Percentiles rank a stretch among this genome's conserved stretches.
Evolutionary conservation across 1,140 invertebrate genomes (phyloP).

Genomic region (Phortica variegata): DNA sequence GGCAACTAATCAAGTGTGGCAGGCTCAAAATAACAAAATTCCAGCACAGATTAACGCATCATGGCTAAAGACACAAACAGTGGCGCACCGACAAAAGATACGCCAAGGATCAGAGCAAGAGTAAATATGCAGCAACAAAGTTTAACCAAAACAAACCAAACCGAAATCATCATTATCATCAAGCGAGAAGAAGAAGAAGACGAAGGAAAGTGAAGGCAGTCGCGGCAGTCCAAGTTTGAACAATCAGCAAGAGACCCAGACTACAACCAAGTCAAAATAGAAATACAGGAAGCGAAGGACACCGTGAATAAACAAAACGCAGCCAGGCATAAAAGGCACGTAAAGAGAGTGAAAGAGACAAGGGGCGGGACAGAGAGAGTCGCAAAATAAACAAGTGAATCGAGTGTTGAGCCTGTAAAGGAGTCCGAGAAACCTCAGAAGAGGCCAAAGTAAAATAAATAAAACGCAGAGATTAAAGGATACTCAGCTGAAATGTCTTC

Average conservation of each 20-base stretch:
- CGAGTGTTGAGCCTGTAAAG: not conserved
- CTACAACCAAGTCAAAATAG: not conserved
- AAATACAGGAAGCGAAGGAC: too few species aligned
- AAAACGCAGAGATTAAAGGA: slow-evolving; percentile 57
- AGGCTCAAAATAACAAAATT: slow-evolving; percentile 38
- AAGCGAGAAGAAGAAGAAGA: too few species aligned
- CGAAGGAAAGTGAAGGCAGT: too few species aligned
- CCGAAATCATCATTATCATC: too few species aligned
- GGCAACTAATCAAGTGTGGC: slow-evolving; percentile 53
- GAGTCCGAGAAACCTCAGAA: slow-evolving; percentile 2
- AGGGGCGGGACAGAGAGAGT: not conserved
- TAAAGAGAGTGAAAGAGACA: slow-evolving; percentile 21
- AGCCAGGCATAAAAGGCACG: slow-evolving; percentile 19
- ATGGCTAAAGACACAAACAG: slow-evolving; percentile 24
- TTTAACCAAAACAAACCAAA: slow-evolving; percentile 10
- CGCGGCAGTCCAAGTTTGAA: slow-evolving; percentile 8
- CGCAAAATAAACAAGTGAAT: not conserved
- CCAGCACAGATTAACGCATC: slow-evolving; percentile 19
- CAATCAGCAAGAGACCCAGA: too few species aligned
- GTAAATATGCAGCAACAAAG: slow-evolving; percentile 7
- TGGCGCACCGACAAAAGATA: slow-evolving; percentile 2
- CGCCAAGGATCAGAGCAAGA: not conserved
- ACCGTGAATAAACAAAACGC: slow-evolving; percentile 21
- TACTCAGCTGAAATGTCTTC: slow-evolving; percentile 54
- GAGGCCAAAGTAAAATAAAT: slow-evolving; percentile 29